These are phyloP conservation scores for Panopea generosa DNA, from an alignment of 2,888 invertebrate species.

Conservation along the genomic window DNA sequence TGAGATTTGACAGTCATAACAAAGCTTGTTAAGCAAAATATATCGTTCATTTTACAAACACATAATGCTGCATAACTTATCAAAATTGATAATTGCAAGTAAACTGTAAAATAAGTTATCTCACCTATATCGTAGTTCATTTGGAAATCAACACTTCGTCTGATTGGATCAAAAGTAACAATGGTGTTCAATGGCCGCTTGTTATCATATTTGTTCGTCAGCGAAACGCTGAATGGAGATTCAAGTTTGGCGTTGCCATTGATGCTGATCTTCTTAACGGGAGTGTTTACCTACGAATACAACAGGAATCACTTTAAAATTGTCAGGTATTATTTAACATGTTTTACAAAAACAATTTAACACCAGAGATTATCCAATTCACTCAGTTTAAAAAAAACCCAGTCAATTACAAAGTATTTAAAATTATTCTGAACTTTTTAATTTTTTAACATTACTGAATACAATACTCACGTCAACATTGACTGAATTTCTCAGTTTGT, in stretches of 20 bases:
- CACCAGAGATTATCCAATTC: too few species aligned
- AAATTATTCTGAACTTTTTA: too few species aligned
- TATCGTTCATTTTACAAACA: too few species aligned
- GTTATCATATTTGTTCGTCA: conserved; percentile 60
- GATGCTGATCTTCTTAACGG: conserved; percentile 68
- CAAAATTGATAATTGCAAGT: not conserved
- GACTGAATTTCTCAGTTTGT: conserved; percentile 61
- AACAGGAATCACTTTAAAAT: too few species aligned
- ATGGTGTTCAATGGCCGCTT: conserved; percentile 55
- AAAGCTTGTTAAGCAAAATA: too few species aligned
- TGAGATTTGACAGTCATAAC: too few species aligned
- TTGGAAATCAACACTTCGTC: conserved; percentile 39
- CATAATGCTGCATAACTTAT: too few species aligned
- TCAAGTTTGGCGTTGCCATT: conserved; percentile 56
- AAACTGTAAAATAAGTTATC: conserved; percentile 8
- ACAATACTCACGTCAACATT: conserved; percentile 70
- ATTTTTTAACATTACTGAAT: too few species aligned
- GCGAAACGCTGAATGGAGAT: conserved; percentile 54
- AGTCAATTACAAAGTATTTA: too few species aligned
- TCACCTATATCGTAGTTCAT: conserved; percentile 67
- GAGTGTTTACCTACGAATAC: conserved; percentile 66
- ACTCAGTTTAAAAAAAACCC: too few species aligned
- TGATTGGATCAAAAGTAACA: conserved; percentile 50
- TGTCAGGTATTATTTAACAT: too few species aligned
- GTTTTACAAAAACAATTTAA: not conserved